Evolutionary conservation across 37 sponge, comb jelly and placozoan species (phyloP), one percentile per base, ranked within the genome.

Genomic region (Tethya wilhelma): DNA sequence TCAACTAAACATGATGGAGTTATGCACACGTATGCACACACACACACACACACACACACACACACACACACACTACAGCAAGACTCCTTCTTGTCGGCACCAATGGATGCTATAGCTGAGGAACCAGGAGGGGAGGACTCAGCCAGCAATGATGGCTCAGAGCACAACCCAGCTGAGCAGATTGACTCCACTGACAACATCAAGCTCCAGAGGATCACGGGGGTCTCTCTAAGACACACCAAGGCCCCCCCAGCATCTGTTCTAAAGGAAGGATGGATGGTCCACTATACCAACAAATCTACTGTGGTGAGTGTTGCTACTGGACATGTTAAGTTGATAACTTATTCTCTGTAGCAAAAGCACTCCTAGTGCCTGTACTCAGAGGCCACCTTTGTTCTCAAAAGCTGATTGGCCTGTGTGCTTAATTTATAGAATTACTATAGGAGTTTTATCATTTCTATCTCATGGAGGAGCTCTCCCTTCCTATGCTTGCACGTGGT

Each of bases 211-310:
- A 82, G 84, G 57, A 87, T 74, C 80, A 77, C 78, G 0, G 86
- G 89, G 29, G 86, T 89, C 65, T 89, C 90, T 40, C 38, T 88
- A 79, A 73, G 78, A 55, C 76, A 84, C 65, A 89, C 68, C 44
- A 91, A 91, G 65, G 81, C 79, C 1, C 75, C 64, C 17, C 79
- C 74, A 1, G 76, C 87, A 34, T 84, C 77, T 6, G 86, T 88
- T 22, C 69, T 93, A 53, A 90, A 77, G 78, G 96, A 95, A 64
- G 96, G 93, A 17, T 90, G 91, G 94, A 87, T 93, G 91, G 90
- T 90, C 20, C 91, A 93, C 86, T 96, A 89, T 70, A 96, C 95
- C 38, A 71, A 86, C 67, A 80, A 73, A 36, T 83, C 89, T 23
- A 87, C 83, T n/a, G 36, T 92, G 67, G 96, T 93, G 43, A 79